Percentiles rank a stretch among this genome's conserved stretches.
Conservation (phyloP, 2,113 vertebrate species). For the Eidolon helvum region DNA sequence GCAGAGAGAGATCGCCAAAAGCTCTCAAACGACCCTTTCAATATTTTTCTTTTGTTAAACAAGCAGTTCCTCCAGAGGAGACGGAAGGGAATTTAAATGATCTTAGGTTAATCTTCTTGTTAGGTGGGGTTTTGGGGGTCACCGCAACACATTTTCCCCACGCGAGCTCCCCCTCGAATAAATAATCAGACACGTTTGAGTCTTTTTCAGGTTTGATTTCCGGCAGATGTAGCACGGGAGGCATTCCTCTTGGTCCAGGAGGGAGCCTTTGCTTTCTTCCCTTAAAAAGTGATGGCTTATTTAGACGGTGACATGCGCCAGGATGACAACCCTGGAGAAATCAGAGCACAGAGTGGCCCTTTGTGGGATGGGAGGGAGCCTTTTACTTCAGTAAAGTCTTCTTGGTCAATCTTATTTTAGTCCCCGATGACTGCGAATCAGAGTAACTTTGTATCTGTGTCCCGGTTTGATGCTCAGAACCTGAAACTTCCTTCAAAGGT, state of each 20-base stretch:
- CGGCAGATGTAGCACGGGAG: not conserved
- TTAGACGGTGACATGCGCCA: not conserved
- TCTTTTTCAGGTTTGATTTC: conserved; percentile 48
- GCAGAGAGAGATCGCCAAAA: not conserved
- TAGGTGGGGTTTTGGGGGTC: conserved; percentile 23
- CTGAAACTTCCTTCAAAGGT: conserved; percentile 55
- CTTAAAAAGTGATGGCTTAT: conserved; percentile 43
- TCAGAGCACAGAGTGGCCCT: not conserved
- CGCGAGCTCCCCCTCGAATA: not conserved
- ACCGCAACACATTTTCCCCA: not conserved
- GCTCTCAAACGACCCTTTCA: conserved; percentile 20
- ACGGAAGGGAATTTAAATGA: conserved; percentile 41
- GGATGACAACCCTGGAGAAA: conserved; percentile 12
- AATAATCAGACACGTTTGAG: conserved; percentile 15
- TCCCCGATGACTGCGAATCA: not conserved
- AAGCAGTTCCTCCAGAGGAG: conserved; percentile 46
- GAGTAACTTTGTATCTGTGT: conserved; percentile 17
- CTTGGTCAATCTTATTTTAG: conserved; percentile 30
- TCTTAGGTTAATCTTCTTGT: conserved; percentile 54
- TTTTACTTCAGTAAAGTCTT: conserved; percentile 34
- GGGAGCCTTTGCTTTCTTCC: conserved; percentile 25
- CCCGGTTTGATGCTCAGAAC: conserved; percentile 52
- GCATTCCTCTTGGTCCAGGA: not conserved
- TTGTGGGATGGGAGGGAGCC: not conserved
- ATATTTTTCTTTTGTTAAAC: conserved; percentile 66